Evolutionary conservation across 2,797 vertebrate genomes (phyloP).

Genomic region (Nannoperca obscura): DNA sequence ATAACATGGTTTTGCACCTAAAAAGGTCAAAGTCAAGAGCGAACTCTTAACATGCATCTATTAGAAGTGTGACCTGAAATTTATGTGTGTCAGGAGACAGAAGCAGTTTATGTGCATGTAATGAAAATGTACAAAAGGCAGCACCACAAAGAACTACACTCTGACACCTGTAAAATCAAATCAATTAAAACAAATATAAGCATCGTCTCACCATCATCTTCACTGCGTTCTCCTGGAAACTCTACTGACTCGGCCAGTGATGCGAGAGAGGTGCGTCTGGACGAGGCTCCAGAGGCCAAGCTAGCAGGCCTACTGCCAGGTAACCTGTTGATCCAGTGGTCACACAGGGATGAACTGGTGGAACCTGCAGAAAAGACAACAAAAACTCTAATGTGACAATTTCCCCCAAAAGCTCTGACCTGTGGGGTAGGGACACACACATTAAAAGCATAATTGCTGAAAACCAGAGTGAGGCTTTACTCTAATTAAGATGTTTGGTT

Average conservation of each 20-base stretch:
- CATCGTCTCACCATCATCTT: slow-evolving; percentile 92
- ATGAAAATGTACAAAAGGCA: not conserved
- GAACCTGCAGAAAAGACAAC: slow-evolving; percentile 85
- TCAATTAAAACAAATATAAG: not conserved
- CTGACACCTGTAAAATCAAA: not conserved
- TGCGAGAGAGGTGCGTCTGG: slow-evolving; percentile 94
- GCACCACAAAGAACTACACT: not conserved
- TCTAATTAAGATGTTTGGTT: slow-evolving; percentile 11
- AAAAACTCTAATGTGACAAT: not conserved
- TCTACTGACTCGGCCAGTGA: slow-evolving; percentile 96
- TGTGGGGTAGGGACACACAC: not conserved
- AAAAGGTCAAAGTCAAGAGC: not conserved
- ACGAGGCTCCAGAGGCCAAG: slow-evolving; percentile 94
- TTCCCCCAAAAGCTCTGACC: not conserved
- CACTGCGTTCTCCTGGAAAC: slow-evolving; percentile 91
- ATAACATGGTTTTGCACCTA: not conserved
- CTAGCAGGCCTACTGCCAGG: slow-evolving; percentile 95
- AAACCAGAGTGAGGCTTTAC: not conserved
- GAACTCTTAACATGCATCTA: not conserved
- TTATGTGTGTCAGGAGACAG: not conserved
- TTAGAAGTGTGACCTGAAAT: not conserved
- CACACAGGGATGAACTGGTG: slow-evolving; percentile 97
- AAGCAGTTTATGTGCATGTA: not conserved
- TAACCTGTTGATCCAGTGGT: slow-evolving; percentile 98
- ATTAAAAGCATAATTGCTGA: not conserved